A percentile compares a stretch with the other conserved stretches of the same genome.
phyloP scores from a whole-genome alignment of 2,113 vertebrate genomes.

The Xenopus laevis region DNA sequence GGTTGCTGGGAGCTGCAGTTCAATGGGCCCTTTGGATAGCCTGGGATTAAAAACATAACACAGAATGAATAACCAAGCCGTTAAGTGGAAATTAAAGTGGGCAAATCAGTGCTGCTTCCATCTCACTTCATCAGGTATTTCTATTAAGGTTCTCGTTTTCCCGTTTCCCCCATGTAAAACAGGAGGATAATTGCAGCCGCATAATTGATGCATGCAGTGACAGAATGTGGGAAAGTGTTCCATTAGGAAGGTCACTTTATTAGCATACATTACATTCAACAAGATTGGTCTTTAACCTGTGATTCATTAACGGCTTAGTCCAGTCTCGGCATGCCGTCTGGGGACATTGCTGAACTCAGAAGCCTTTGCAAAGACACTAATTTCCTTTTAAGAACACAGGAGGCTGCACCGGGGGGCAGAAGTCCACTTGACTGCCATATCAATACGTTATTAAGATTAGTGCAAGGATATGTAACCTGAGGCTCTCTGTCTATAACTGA shows the following conservation, averaged over 20 bases:
- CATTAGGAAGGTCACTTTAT: slow-evolving; percentile 64
- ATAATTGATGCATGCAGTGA: slow-evolving; percentile 60
- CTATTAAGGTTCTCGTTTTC: slow-evolving; percentile 61
- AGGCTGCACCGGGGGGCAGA: slow-evolving; percentile 34
- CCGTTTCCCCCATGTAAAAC: slow-evolving; percentile 55
- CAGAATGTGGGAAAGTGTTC: slow-evolving; percentile 62
- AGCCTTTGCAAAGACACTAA: slow-evolving; percentile 13
- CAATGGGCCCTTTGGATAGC: background rate
- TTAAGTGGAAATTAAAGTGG: background rate
- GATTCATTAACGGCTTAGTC: slow-evolving; percentile 65
- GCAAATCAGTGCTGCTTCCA: slow-evolving; percentile 8
- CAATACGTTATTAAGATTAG: background rate
- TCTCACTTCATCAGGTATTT: slow-evolving; percentile 50
- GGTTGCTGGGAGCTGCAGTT: too few relatives aligned
- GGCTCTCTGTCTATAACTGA: too few relatives aligned
- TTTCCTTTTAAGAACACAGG: slow-evolving; percentile 26
- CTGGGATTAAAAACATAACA: background rate
- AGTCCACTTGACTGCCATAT: slow-evolving; percentile 40
- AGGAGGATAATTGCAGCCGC: slow-evolving; percentile 61
- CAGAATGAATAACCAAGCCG: background rate
- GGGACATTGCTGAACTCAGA: slow-evolving; percentile 54
- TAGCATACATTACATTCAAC: slow-evolving; percentile 67
- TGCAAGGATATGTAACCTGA: background rate
- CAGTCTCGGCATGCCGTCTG: slow-evolving; percentile 55
- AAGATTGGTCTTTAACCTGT: slow-evolving; percentile 64